Percentiles rank a stretch among this genome's conserved stretches.
Conservation (phyloP, 2,888 invertebrate species). For the Helicoverpa assulta region DNA sequence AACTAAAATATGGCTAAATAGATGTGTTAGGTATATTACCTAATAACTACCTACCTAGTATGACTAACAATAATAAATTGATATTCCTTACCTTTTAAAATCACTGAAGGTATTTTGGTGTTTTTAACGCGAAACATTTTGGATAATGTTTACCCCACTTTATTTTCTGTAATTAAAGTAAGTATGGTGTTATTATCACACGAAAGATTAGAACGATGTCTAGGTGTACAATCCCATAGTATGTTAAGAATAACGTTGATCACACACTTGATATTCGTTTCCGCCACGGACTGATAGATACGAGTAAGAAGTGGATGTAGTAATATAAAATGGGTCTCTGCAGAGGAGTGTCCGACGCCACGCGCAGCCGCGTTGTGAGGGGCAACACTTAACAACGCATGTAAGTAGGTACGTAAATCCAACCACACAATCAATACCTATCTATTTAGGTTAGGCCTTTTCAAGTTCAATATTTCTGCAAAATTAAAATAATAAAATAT, state of each 20-base stretch:
- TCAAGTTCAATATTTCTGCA: background rate
- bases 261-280: conserved; percentile 34
- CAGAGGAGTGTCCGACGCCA: background rate
- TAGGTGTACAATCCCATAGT: conserved; percentile 18
- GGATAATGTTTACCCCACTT: conserved; percentile 1
- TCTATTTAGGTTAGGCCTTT: conserved; percentile 1
- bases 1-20: too few relatives aligned
- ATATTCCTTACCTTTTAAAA: conserved; percentile 46
- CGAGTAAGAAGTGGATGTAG: conserved; percentile 29
- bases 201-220: conserved; percentile 5
- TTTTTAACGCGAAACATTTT: conserved; percentile 48
- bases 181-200: conserved; percentile 11
- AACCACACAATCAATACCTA: background rate
- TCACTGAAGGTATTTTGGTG: conserved; percentile 26
- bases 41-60: too few relatives aligned
- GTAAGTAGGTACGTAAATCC: background rate
- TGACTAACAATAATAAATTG: too few relatives aligned
- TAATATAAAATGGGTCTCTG: conserved; percentile 21
- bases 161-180: conserved; percentile 6
- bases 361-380: conserved; percentile 4
- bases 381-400: background rate
- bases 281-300: conserved; percentile 19
- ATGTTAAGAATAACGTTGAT: conserved; percentile 13
- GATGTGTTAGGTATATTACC: too few relatives aligned
- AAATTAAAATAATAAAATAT: background rate